Evolutionary conservation across 2,113 vertebrate species (phyloP).

Genomic region (Circaetus cinerascens): DNA sequence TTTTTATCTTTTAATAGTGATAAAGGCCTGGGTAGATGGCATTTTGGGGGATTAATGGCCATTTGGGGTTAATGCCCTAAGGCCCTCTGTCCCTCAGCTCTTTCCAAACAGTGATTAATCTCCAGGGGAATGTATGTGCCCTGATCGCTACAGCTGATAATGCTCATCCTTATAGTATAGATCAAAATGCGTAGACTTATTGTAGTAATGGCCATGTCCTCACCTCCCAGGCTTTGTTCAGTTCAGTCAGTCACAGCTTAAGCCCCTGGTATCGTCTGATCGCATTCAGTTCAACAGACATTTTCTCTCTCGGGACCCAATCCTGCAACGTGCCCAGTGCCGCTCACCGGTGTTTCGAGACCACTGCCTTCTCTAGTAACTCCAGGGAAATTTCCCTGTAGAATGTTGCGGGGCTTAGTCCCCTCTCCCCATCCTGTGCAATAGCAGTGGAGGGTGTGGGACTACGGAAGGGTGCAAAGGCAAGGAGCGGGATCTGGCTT

Average conservation of each 20-base stretch:
- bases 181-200: slow-evolving; percentile 30
- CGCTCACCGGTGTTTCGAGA: not conserved
- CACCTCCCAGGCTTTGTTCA: slow-evolving; percentile 18
- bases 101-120: slow-evolving; percentile 56
- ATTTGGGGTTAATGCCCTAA: slow-evolving; percentile 55
- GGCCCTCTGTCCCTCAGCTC: slow-evolving; percentile 23
- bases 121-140: slow-evolving; percentile 53
- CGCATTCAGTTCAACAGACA: not conserved
- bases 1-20: not conserved
- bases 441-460: not conserved
- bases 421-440: not conserved
- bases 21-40: not conserved
- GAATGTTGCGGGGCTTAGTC: not conserved
- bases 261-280: not conserved
- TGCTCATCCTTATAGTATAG: slow-evolving; percentile 51
- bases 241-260: slow-evolving; percentile 39
- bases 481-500: not conserved
- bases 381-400: not conserved
- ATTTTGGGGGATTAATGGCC: slow-evolving; percentile 43
- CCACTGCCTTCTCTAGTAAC: not conserved
- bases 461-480: not conserved
- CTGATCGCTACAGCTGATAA: slow-evolving; percentile 52
- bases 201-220: slow-evolving; percentile 53
- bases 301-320: not conserved
- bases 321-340: not conserved